Conservation (phyloP, 1,140 invertebrate genomes). For the Amyelois transitella region DNA sequence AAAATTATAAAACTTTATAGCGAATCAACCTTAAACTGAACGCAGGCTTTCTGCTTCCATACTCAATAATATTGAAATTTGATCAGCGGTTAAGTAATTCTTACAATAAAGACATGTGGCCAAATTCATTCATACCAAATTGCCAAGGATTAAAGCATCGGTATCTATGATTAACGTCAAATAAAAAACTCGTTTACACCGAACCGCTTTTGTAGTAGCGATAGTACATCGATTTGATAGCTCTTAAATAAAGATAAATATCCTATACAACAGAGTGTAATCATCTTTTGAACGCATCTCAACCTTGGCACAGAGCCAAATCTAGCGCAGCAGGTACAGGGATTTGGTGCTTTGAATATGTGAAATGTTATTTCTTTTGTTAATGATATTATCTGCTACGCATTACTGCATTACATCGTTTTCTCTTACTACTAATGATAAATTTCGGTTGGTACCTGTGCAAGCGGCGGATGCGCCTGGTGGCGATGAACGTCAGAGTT, state of each 20-base stretch:
- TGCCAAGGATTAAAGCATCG: background rate
- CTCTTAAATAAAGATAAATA: slow-evolving; percentile 22
- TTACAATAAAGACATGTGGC: too few species aligned
- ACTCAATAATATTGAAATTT: too few species aligned
- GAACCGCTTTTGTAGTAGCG: slow-evolving; percentile 8
- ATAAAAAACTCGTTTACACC: background rate
- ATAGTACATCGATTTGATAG: slow-evolving; percentile 11
- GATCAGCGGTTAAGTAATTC: too few species aligned
- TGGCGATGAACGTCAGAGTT: slow-evolving; percentile 70
- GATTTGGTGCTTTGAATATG: background rate
- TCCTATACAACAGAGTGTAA: slow-evolving; percentile 21
- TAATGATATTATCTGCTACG: background rate
- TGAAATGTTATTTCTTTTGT: background rate
- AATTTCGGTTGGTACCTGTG: slow-evolving; percentile 61
- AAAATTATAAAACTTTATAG: too few species aligned
- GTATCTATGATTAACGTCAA: background rate
- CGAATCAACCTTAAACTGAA: too few species aligned
- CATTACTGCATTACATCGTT: background rate
- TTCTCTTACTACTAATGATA: too few species aligned
- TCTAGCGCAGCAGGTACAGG: slow-evolving; percentile 12
- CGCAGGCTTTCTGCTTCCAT: too few species aligned
- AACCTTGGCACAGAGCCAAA: slow-evolving; percentile 32
- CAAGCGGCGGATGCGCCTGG: slow-evolving; percentile 66
- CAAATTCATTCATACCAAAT: background rate
- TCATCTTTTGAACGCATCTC: slow-evolving; percentile 28